phyloP scores from a whole-genome alignment of 2,797 vertebrate genomes.

The Glyptemys insculpta region DNA sequence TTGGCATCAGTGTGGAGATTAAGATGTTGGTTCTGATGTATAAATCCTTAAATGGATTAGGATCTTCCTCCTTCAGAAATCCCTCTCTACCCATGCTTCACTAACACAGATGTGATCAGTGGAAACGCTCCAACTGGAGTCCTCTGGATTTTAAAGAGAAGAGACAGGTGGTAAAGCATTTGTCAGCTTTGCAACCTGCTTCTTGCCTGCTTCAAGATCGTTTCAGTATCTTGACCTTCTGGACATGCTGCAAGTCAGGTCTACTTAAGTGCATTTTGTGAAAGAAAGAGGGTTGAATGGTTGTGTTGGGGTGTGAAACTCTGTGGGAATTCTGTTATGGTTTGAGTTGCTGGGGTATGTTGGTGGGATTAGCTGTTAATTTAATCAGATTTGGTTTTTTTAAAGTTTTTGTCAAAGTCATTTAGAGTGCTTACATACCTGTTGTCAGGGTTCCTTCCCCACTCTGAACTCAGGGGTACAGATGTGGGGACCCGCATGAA shows the following conservation, averaged over 20 bases:
- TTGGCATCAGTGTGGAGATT: not conserved
- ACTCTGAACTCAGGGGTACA: too few species aligned
- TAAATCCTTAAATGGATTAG: not conserved
- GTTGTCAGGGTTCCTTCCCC: not conserved
- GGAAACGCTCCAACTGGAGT: not conserved
- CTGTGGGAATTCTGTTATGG: not conserved
- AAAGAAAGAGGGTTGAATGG: constrained; percentile 1
- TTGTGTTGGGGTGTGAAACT: not conserved
- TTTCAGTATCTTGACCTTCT: not conserved
- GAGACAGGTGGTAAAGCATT: not conserved
- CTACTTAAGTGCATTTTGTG: constrained; percentile 3
- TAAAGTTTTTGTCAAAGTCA: not conserved
- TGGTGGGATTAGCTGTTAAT: not conserved
- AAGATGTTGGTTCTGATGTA: not conserved
- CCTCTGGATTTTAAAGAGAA: not conserved
- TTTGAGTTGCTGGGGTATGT: not conserved
- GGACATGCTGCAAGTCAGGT: not conserved
- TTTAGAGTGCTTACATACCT: not conserved
- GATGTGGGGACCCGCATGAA: too few species aligned
- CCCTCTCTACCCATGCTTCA: not conserved
- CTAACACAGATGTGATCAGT: not conserved
- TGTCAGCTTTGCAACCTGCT: not conserved
- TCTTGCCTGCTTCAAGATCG: not conserved
- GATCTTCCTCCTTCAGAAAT: not conserved
- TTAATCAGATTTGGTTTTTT: not conserved